phyloP scores from a whole-genome alignment of 2,797 vertebrate genomes.

The Myripristis jacobus region DNA sequence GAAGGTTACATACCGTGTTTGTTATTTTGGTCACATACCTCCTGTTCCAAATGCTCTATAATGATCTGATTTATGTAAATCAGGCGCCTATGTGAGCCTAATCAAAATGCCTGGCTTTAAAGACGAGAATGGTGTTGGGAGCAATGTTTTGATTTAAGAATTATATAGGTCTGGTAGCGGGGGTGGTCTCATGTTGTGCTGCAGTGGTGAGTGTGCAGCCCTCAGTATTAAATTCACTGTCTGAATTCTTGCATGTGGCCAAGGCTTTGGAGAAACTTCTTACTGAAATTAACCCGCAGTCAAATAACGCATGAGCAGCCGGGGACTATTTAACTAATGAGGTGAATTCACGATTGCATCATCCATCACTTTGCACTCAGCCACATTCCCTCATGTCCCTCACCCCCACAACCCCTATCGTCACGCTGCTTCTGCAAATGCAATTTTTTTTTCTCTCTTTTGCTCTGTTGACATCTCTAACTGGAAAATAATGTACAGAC shows the following conservation, averaged over 20 bases:
- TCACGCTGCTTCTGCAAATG: conserved; percentile 32
- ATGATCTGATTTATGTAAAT: conserved; percentile 56
- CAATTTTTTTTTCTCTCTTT: conserved; percentile 26
- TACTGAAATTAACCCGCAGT: conserved; percentile 43
- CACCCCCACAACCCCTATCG: not conserved
- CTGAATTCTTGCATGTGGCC: conserved; percentile 28
- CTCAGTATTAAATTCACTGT: conserved; percentile 3
- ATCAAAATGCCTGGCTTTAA: conserved; percentile 26
- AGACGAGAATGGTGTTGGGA: conserved; percentile 5
- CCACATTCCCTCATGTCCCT: conserved; percentile 14
- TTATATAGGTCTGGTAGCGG: conserved; percentile 11
- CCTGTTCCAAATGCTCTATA: conserved; percentile 24
- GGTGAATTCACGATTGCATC: conserved; percentile 62
- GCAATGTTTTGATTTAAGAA: not conserved
- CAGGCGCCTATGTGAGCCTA: conserved; percentile 53
- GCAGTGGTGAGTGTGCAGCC: conserved; percentile 6
- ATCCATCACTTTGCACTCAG: conserved; percentile 59
- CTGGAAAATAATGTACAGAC: conserved; percentile 22
- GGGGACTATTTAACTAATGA: conserved; percentile 72
- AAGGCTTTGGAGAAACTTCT: conserved; percentile 16
- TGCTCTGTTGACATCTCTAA: conserved; percentile 17
- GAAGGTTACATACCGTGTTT: conserved; percentile 50
- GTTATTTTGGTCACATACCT: conserved; percentile 42
- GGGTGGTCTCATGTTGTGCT: conserved; percentile 21
- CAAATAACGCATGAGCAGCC: conserved; percentile 50